phyloP scores from a whole-genome alignment of 2,888 invertebrate genomes.

The Odontothrips loti region DNA sequence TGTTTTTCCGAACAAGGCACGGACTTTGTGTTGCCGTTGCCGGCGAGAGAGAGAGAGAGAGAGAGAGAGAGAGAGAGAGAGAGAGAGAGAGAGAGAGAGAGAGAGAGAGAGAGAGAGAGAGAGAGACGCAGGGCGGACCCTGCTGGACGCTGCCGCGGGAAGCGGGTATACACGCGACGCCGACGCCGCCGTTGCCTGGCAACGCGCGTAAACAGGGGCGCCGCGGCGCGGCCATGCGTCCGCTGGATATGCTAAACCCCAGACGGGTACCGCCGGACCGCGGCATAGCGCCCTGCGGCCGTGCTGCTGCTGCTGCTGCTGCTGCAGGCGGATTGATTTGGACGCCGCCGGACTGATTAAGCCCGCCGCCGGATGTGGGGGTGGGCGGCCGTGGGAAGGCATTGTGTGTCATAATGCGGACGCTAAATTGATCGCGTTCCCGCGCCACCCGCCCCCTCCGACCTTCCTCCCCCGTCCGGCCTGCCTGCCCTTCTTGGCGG shows the following conservation, averaged over 20 bases:
- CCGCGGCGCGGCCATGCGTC: background rate
- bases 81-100: background rate
- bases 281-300: no score
- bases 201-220: background rate
- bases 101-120: no score
- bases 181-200: conserved; percentile 17
- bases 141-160: no score
- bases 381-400: conserved; percentile 15
- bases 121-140: no score
- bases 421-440: conserved; percentile 6
- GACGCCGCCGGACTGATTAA: background rate
- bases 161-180: no score
- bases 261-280: no score
- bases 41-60: no score
- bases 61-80: background rate
- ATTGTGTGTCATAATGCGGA: conserved; percentile 20
- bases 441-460: background rate
- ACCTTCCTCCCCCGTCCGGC: background rate
- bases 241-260: no score
- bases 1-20: no score
- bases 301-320: background rate
- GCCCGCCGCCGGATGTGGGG: background rate
- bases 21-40: no score
- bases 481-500: background rate
- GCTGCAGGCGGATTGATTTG: background rate